Base-by-base conservation (phyloP, 1,140 invertebrate species). In the Drosophila nannoptera region DNA sequence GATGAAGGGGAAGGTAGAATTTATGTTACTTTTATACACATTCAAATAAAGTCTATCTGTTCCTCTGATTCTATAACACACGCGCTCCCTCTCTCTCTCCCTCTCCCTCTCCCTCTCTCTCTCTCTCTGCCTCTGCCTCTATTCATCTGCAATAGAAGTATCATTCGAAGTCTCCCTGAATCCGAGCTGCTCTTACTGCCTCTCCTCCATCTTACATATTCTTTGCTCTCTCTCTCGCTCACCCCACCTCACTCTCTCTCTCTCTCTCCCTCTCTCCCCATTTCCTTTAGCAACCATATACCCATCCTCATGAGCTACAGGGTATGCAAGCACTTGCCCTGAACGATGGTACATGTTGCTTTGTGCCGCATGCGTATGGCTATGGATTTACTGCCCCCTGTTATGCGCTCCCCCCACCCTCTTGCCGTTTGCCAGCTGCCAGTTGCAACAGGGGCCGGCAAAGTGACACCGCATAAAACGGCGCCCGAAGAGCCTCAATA, bases 401-500 rank as follows among this genome's bases (percentile, higher is more conserved):
- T 8, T n/a, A 4, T 43, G 53, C 31, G 38, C 69, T 69, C 63
- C 74, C 64, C 78, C 40, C 12, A 56, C 78, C 56, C 55, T 59
- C 55, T 62, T 58, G 55, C 22, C 22, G 22, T 3, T 22, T 2
- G 22, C 22, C 22, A 22, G 22, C 22, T 22, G 22, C 22, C 22
- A 78, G 78, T 84, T 83, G 76, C 78, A 76, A 82, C 76, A 84
- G 50, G 36, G 42, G 52, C 32, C 59, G 52, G 48, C 43, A 42
- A 70, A 70, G 48, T 70, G 68, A 70, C 68, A 70, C 54, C 33
- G 54, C 62, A 59, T 22, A 65, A 46, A 38, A 54, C 35, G n/a
- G 54, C 33, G 33, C 53, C 62, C 63, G 59, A 54, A 66, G 62
- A 53, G 46, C 38, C 14, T 60, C 46, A 68, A 52, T 1, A 22